Conservation (phyloP, 2,888 invertebrate species). For the Lithophane leautieri region DNA sequence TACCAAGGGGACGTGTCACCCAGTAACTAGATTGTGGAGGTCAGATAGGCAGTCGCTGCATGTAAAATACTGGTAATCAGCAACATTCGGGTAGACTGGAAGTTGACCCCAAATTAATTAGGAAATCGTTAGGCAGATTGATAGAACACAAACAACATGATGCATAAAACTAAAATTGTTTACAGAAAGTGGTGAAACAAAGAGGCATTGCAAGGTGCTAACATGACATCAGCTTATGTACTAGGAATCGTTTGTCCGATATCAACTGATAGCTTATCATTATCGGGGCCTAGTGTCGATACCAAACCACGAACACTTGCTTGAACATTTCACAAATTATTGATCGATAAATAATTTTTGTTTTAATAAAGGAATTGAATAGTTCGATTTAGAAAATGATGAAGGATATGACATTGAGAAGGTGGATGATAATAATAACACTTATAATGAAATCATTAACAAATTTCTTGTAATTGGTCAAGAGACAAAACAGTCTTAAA, state of each 20-base stretch:
- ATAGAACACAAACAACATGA: conserved; percentile 3
- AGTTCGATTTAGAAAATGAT: neutral
- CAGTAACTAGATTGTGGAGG: no score
- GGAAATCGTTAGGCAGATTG: no score
- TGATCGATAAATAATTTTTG: conserved; percentile 11
- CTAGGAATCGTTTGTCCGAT: conserved; percentile 77
- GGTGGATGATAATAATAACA: no score
- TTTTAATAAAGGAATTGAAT: conserved; percentile 6
- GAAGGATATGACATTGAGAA: no score
- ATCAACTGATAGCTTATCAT: conserved; percentile 77
- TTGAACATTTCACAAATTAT: conserved; percentile 42
- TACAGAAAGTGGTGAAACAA: conserved; percentile 69
- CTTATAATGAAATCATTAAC: no score
- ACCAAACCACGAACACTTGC: conserved; percentile 35
- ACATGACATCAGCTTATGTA: conserved; percentile 77
- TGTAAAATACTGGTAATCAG: no score
- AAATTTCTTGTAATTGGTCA: no score
- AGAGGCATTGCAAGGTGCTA: conserved; percentile 68
- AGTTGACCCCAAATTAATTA: no score
- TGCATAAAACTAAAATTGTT: conserved; percentile 32
- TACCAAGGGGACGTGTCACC: no score
- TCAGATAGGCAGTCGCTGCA: no score
- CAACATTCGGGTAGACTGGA: no score
- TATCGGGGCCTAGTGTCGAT: conserved; percentile 67
- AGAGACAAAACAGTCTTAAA: no score